A percentile compares a stretch with the other conserved stretches of the same genome.
Evolutionary conservation across 2,797 vertebrate species (phyloP).

Genomic region (Novumbra hubbsi): DNA sequence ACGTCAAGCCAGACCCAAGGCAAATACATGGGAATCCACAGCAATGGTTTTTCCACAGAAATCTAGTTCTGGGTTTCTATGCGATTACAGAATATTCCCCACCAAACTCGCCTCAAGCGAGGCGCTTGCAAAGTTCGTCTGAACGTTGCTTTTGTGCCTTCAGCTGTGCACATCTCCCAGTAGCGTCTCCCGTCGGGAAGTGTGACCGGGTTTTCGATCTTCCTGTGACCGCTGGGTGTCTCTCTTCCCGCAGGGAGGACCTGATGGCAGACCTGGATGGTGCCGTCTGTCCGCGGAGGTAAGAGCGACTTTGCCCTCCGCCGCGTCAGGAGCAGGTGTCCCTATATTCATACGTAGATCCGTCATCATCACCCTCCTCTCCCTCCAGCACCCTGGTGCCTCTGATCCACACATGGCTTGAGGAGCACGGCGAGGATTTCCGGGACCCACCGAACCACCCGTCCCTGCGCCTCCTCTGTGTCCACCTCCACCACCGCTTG

Average conservation of each 20-base stretch:
- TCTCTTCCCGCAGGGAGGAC: constrained; percentile 63
- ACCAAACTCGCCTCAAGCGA: too few species aligned
- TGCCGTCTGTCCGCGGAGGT: constrained; percentile 62
- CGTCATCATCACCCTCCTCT: not conserved
- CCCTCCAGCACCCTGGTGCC: constrained; percentile 54
- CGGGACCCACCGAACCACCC: constrained; percentile 73
- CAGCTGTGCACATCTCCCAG: not conserved
- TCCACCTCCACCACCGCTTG: constrained; percentile 68
- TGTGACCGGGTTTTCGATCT: not conserved
- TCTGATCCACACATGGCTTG: constrained; percentile 76
- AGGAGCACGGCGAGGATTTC: constrained; percentile 79
- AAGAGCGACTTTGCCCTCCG: constrained; percentile 26
- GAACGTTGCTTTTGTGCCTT: not conserved
- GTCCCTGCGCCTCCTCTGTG: constrained; percentile 65
- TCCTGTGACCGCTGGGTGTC: constrained; percentile 13
- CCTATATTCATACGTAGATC: not conserved
- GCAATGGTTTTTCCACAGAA: not conserved
- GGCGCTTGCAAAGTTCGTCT: not conserved
- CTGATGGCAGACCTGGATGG: constrained; percentile 53
- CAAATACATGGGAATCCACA: not conserved
- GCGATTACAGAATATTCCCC: not conserved
- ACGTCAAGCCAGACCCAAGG: constrained; percentile 20
- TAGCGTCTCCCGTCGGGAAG: too few species aligned
- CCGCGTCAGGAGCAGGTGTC: not conserved
- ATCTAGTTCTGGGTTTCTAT: not conserved